Evolutionary conservation across 1,140 invertebrate species (phyloP), one percentile per base, ranked within the genome.

Genomic region (Bombus huntii): DNA sequence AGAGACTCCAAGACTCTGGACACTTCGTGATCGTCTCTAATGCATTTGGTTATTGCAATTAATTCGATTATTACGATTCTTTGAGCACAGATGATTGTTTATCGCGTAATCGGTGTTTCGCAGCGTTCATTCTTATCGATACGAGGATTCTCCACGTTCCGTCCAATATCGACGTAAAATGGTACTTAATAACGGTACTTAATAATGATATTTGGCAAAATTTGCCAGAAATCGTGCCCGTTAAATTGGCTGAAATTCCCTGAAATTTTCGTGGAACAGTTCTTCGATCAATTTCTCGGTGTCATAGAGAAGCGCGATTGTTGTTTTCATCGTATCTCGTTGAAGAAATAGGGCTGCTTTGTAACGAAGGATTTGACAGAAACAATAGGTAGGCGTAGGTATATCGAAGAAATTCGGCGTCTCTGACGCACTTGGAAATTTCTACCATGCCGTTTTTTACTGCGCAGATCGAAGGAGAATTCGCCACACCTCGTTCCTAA

Each of bases 391-490:
- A 66, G 3, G 13, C 15, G n/a, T 18, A n/a, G 3, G 25, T 9
- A 34, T 28, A 47, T 47, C 25, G 25, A 44, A 70, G n/a, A 66
- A 79, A 84, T 74, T 66, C 37, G 42, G 28, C 25, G 39, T 6
- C 53, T 70, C 1, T 70, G 65, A 83, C 73, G n/a, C 31, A 37
- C 81, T 62, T 47, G 44, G 53, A 88, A 80, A 53, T 76, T 65
- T 86, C 42, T 44, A 65, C 87, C 70, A 85, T 79, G 76, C 44
- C 66, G 53, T 73, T 81, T 68, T 39, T 65, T 47, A 53, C 15
- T 25, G 34, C 47, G 71, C 62, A 83, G 70, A 86, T 88, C 68
- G 65, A 77, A 73, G 79, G 73, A 68, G 76, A 90, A 87, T 83
- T 84, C 66, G 71, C 66, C 83, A 80, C 53, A 73, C 44, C 72